phyloP scores from a whole-genome alignment of 2,113 vertebrate genomes.

The Dryoscopus gambensis region DNA sequence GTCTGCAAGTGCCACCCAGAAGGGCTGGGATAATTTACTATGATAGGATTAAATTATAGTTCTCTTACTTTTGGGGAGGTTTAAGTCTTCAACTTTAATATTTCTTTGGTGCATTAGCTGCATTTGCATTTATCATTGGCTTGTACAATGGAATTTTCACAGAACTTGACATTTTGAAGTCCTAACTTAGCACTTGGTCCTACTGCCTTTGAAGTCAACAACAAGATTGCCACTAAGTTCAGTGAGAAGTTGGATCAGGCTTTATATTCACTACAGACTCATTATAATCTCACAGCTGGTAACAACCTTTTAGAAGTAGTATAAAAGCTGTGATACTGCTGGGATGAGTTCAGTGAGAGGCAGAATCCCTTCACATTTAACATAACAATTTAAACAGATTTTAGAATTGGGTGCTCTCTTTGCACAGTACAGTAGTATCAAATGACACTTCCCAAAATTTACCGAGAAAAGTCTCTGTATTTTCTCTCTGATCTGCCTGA shows the following conservation, averaged over 20 bases:
- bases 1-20: background rate
- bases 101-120: constrained; percentile 35
- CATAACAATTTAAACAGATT: background rate
- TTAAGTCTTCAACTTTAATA: constrained; percentile 14
- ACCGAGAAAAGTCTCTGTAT: background rate
- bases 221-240: constrained; percentile 7
- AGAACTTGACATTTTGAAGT: constrained; percentile 41
- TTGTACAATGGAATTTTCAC: constrained; percentile 22
- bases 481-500: background rate
- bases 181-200: constrained; percentile 10
- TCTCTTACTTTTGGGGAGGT: background rate
- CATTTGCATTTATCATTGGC: constrained; percentile 45
- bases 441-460: background rate
- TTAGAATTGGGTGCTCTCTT: background rate
- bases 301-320: background rate
- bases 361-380: background rate
- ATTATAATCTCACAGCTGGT: constrained; percentile 17
- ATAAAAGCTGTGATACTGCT: background rate
- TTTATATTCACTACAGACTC: constrained; percentile 15
- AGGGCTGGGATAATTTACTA: background rate
- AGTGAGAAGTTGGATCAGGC: constrained; percentile 2
- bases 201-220: constrained; percentile 37
- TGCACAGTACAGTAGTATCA: background rate
- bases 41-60: constrained; percentile 17
- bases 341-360: background rate